Evolutionary conservation across 2,888 invertebrate species (phyloP), one percentile per base, ranked within the genome.

Genomic region (Hetaerina titia): DNA sequence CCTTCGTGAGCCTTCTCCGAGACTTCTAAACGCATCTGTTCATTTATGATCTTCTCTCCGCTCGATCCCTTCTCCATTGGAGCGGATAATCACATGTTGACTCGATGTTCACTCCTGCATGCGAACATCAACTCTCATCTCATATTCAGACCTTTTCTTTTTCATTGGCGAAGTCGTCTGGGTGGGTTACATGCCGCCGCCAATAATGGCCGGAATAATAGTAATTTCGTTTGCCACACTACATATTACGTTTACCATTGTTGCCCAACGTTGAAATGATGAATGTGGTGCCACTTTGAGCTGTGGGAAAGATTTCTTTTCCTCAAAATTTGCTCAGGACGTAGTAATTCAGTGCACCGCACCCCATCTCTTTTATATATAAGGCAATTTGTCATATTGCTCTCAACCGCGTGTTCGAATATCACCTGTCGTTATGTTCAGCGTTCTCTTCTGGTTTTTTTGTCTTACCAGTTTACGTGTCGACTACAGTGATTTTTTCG

Each of bases 81-180:
- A 81, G 81, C 81, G 81, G 81, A 81, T 81, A 81, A 81, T 81
- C 81, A 81, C 81, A 81, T 81, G 81, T 81, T 81, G 81, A 81
- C 81, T 81, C 81, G 19, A 25, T 15, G 31, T 31, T 81, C 31
- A 81, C 81, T 81, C 81, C 81, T 15, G 81, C 81, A 31, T 81
- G 81, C 81, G 81, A 81, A 81, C 81, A 81, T 81, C 81, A 81
- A 31, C 25, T 31, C 81, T 31, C 81, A 81, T 81, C 31, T 22
- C 81, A n/a, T n/a, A 69, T 69, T 22, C 69, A 9, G 69, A n/a
- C 22, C 11, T 31, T 81, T 31, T 15, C 81, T 31, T 81, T 31
- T 31, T 81, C 81, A 31, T 81, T 31, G 25, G 31, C 45, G 45
- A 45, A 45, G 45, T 17, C 81, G 69, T 19, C 81, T 25, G 31